Conservation (phyloP, 2,113 vertebrate species). For the Cricetomys ansorgei region DNA sequence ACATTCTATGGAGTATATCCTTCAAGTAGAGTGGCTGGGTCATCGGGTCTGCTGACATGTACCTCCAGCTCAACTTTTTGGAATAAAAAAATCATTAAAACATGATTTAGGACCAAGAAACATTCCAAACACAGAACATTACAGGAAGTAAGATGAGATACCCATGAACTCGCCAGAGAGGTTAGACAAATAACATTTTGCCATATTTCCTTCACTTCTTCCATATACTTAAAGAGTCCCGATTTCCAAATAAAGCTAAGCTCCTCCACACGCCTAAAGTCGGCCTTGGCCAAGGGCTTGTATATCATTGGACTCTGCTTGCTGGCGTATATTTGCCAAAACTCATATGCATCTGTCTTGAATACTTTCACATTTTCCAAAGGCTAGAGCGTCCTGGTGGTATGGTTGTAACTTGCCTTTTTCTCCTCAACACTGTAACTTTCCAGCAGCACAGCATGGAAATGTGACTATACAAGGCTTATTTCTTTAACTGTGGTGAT, state of each 20-base stretch:
- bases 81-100: conserved; percentile 28
- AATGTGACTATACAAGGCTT: neutral
- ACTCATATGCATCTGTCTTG: neutral
- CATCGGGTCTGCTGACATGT: neutral
- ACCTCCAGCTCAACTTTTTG: conserved; percentile 40
- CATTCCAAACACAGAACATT: conserved; percentile 13
- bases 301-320: neutral
- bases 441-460: conserved; percentile 21
- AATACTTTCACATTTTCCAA: conserved; percentile 27
- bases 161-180: neutral
- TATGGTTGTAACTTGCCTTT: neutral
- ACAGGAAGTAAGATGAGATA: conserved; percentile 4
- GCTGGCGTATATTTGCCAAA: neutral
- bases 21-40: neutral
- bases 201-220: neutral
- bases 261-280: neutral
- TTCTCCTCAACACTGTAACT: conserved; percentile 13
- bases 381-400: neutral
- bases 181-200: conserved; percentile 40
- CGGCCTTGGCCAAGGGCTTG: neutral
- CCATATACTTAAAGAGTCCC: conserved; percentile 8
- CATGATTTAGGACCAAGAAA: conserved; percentile 37
- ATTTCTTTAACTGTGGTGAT: neutral
- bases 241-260: conserved; percentile 7
- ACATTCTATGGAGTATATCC: neutral